These are phyloP conservation scores for Eonycteris spelaea DNA, from an alignment of 2,113 vertebrate species.

Conservation along the genomic window DNA sequence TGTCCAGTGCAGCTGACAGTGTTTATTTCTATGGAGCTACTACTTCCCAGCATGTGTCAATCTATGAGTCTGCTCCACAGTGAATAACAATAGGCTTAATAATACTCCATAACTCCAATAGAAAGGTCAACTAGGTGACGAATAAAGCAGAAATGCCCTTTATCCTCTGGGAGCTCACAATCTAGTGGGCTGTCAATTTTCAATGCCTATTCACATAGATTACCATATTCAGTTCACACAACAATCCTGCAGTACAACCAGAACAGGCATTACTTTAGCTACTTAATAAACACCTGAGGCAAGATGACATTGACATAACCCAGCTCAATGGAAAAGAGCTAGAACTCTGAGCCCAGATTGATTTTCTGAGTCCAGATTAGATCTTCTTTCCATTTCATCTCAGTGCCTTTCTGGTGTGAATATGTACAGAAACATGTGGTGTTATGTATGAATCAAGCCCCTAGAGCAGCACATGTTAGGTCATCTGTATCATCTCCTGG, in stretches of 20 bases:
- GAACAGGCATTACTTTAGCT: not conserved
- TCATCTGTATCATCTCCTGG: not conserved
- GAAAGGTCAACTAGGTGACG: not conserved
- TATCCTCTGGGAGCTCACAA: not conserved
- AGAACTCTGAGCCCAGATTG: not conserved
- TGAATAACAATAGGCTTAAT: not conserved
- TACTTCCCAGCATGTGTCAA: not conserved
- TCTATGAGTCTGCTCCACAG: not conserved
- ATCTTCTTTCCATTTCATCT: not conserved
- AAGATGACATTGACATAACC: not conserved
- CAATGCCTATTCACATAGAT: not conserved
- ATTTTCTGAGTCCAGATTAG: not conserved
- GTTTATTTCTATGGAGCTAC: not conserved
- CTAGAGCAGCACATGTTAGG: not conserved
- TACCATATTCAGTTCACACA: not conserved
- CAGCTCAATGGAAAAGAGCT: not conserved
- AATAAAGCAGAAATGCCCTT: not conserved
- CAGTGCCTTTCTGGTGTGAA: not conserved
- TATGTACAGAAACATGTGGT: not conserved
- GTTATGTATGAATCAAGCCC: not conserved
- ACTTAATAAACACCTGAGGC: not conserved
- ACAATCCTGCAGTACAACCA: not conserved
- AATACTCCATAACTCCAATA: not conserved
- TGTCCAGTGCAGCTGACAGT: not conserved
- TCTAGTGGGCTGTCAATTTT: not conserved